Evolutionary conservation across 2,888 invertebrate genomes (phyloP).

Genomic region (Pseudoips prasinana): DNA sequence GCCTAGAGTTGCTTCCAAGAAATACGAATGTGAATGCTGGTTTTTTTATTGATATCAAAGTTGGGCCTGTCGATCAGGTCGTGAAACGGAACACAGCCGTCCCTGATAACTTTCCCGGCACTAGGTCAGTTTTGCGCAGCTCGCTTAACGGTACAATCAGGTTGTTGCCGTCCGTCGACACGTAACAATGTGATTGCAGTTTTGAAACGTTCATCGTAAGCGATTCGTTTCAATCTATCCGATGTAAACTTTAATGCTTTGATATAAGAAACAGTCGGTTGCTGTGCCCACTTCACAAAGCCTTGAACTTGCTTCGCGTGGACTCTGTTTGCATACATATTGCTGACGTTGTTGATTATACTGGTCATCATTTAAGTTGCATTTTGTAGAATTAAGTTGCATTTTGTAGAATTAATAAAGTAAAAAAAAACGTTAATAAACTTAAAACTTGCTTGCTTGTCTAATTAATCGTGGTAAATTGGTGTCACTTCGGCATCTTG

Average conservation of each 20-base stretch:
- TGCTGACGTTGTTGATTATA: conserved; percentile 10
- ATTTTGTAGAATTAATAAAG: no score
- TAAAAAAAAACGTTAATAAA: no score
- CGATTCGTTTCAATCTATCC: conserved; percentile 36
- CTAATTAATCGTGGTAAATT: conserved; percentile 27
- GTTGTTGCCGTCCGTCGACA: conserved; percentile 72
- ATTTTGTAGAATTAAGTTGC: not conserved
- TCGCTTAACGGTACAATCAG: conserved; percentile 79
- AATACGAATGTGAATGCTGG: conserved; percentile 1
- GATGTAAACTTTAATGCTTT: conserved; percentile 45
- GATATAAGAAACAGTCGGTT: conserved; percentile 33
- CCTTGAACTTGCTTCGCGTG: conserved; percentile 59
- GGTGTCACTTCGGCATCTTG: conserved; percentile 14
- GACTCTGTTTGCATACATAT: conserved; percentile 27
- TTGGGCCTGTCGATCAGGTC: conserved; percentile 39
- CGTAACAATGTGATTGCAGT: conserved; percentile 77
- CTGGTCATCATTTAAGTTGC: no score
- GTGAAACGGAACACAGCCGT: conserved; percentile 65
- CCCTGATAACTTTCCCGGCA: conserved; percentile 77
- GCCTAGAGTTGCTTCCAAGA: conserved; percentile 29
- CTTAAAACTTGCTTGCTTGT: conserved; percentile 5
- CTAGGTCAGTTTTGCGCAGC: conserved; percentile 79
- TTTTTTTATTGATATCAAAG: conserved; percentile 43
- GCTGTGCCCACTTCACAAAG: conserved; percentile 24
- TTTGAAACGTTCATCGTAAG: conserved; percentile 64